These are phyloP conservation scores for Arremon aurantiirostris DNA, from an alignment of 2,797 vertebrate species.

Conservation along the genomic window DNA sequence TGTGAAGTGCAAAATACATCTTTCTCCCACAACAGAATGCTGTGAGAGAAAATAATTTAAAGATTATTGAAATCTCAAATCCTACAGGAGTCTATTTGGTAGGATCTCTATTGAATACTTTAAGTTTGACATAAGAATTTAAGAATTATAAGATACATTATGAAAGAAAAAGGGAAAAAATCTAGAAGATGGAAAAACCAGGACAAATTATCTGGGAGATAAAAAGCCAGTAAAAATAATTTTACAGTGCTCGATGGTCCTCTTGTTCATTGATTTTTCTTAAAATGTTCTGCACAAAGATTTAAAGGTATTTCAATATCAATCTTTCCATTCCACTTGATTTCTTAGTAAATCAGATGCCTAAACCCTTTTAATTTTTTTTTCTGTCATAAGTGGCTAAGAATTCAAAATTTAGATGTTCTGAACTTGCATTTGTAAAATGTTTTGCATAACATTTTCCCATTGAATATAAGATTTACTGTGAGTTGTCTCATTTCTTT, in stretches of 20 bases:
- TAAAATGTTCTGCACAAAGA: background rate
- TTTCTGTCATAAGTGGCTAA: background rate
- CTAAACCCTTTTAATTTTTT: background rate
- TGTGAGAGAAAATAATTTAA: background rate
- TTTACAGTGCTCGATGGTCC: background rate
- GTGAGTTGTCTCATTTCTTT: background rate
- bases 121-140: background rate
- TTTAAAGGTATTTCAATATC: background rate
- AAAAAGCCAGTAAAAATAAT: background rate
- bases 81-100: background rate
- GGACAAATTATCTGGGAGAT: background rate
- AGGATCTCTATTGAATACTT: background rate
- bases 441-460: background rate
- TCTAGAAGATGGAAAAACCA: background rate
- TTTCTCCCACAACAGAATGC: background rate
- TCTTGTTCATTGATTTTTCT: background rate
- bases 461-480: background rate
- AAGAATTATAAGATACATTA: background rate
- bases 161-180: background rate
- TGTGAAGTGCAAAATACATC: background rate
- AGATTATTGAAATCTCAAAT: background rate
- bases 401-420: background rate
- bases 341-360: background rate
- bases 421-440: background rate
- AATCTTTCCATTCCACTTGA: background rate